Base-by-base conservation (phyloP, 35 echinoderm and acorn worm species). In the Ophioderma brevispina region DNA sequence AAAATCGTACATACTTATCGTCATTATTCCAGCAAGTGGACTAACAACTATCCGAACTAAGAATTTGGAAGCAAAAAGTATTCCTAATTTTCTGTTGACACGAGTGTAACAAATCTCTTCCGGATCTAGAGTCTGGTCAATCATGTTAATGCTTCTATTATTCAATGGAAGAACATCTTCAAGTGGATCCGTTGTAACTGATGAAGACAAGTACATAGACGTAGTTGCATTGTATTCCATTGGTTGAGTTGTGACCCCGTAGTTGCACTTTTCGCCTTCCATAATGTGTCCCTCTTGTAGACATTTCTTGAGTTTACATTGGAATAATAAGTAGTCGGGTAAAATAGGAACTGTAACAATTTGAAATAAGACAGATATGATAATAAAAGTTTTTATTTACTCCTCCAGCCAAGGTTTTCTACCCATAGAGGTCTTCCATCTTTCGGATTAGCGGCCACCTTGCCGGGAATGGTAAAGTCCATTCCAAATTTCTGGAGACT, bases 1-100 rank as follows among this genome's bases (percentile, higher is more conserved):
- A 35, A 33, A 79, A 31, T 21, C 36, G 19, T 79, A 40, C 36
- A 41, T 0, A 42, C 21, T 81, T n/a, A n/a, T 38, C 11, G 79
- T 81, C 10, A 85, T 21, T 64, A 34, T 19, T 75, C 83, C 83
- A 1, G 63, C 37, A 14, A 85, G n/a, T 33, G 83, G 83, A 30
- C 83, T 85, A 15, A 85, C 63, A 8, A 59, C 33, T 52, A 85
- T 85, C 17, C 83, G n/a, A 13, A 85, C 18, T 34, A 85, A 64
- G 52, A 85, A 85, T 55, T 85, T 85, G 83, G 83, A 85, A 13
- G 83, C 83, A 64, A 85, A 85, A 2, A 85, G 37, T 23, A 85
- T 64, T 13, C 83, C 83, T 18, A 59, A 23, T 64, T 64, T 85
- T 19, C 49, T 32, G 35, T 14, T 59, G 31, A 85, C 39, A 13